Evolutionary conservation across 2,113 vertebrate genomes (phyloP), one percentile per base, ranked within the genome.

Genomic region (Microcebus tavaratra): DNA sequence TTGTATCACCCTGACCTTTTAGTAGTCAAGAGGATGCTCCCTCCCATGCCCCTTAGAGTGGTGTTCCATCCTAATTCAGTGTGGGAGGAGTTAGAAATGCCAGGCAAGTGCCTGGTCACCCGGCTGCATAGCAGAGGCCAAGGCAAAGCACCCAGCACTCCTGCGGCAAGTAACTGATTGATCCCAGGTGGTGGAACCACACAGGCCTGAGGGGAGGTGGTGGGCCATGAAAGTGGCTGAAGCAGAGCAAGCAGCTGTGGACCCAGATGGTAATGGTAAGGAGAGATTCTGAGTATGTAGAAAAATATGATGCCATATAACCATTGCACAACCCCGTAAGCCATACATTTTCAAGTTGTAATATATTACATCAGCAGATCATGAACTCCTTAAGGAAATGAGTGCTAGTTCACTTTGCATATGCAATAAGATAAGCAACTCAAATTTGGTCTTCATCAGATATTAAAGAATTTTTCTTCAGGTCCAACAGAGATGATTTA

Each of bases 381-480:
- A 89, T 65, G n/a, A 86, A 50, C 31, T 89, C 42, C 48, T 94
- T 86, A 73, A 93, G 80, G 50, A 88, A 82, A 94, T 80, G 50
- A 89, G 12, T 91, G 45, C 45, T 25, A 65, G 39, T 39, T 97
- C 29, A 76, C 65, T 97, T 95, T 82, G 75, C 70, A 83, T 86
- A 59, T 70, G 23, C 31, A 92, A 36, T 92, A 79, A 57, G 63
- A 82, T 91, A 78, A 94, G 70, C 88, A 91, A 73, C n/a, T 89
- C 31, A 95, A 87, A 78, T 92, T 82, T 23, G 6, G 63, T 95
- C 82, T 78, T 91, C 86, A 95, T 93, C 83, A 96, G 79, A 93
- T 97, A 89, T 86, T 93, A 94, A 95, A 86, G 65, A 94, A 53
- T 94, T 95, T 95, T 97, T 97, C 84, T 92, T 94, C 34, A 61